Evolutionary conservation across 2,113 vertebrate genomes (phyloP).

Genomic region (Pseudorasbora parva): DNA sequence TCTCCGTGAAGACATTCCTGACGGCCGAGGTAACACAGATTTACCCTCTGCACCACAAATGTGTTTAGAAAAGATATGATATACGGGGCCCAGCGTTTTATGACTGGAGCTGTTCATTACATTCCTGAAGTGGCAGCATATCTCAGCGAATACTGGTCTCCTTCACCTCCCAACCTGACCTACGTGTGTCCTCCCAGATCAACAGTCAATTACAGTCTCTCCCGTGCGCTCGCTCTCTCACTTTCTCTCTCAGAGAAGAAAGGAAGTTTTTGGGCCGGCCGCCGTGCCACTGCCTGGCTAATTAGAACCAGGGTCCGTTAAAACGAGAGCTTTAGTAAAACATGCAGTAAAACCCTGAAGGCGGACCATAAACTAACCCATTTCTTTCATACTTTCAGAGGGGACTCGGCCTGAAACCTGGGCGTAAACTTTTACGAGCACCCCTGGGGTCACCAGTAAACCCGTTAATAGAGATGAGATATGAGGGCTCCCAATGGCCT

Average conservation of each 20-base stretch:
- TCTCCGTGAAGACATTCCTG: slow-evolving; percentile 33
- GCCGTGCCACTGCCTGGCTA: slow-evolving; percentile 73
- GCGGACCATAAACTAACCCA: slow-evolving; percentile 82
- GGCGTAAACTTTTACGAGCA: slow-evolving; percentile 82
- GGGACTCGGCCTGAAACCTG: slow-evolving; percentile 79
- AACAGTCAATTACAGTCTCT: slow-evolving; percentile 70
- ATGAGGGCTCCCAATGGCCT: slow-evolving; percentile 78
- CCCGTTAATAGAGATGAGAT: slow-evolving; percentile 86
- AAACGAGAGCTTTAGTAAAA: slow-evolving; percentile 85
- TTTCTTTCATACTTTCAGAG: slow-evolving; percentile 83
- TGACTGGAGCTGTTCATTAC: slow-evolving; percentile 58
- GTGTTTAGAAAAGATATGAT: slow-evolving; percentile 56
- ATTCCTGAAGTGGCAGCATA: slow-evolving; percentile 57
- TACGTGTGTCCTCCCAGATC: slow-evolving; percentile 73
- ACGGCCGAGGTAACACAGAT: slow-evolving; percentile 38
- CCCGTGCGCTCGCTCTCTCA: slow-evolving; percentile 52
- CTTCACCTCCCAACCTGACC: slow-evolving; percentile 68
- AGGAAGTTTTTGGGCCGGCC: slow-evolving; percentile 72
- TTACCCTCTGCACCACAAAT: slow-evolving; percentile 45
- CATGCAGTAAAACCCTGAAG: slow-evolving; percentile 86
- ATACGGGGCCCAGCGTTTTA: slow-evolving; percentile 50
- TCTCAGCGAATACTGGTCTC: slow-evolving; percentile 52
- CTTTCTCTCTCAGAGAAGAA: slow-evolving; percentile 66
- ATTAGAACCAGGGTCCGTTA: slow-evolving; percentile 86
- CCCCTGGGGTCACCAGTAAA: slow-evolving; percentile 85